These are phyloP conservation scores for Ophion obscuratus DNA, from an alignment of 2,888 invertebrate species.

Conservation along the genomic window DNA sequence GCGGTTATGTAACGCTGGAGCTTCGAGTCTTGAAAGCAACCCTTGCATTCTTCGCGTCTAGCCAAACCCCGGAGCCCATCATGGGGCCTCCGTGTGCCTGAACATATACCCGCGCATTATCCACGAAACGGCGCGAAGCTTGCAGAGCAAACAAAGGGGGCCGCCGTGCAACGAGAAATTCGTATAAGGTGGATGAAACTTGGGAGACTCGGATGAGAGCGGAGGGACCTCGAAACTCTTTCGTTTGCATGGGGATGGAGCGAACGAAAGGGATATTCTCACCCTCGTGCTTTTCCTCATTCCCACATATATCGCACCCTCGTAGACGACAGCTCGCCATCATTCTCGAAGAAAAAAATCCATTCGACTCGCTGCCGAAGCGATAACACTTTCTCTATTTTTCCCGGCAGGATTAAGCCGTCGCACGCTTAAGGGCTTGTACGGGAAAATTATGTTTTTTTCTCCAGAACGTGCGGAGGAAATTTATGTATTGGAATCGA, in stretches of 20 bases:
- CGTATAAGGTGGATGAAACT: constrained; percentile 49
- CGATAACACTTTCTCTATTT: constrained; percentile 46
- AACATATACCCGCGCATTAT: constrained; percentile 65
- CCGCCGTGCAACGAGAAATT: constrained; percentile 42
- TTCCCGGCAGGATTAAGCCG: constrained; percentile 2
- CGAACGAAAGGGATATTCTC: constrained; percentile 25
- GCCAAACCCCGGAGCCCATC: constrained; percentile 29
- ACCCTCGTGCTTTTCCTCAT: constrained; percentile 42
- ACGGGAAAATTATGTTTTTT: constrained; percentile 2
- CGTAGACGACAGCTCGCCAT: constrained; percentile 39
- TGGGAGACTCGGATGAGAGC: constrained; percentile 48
- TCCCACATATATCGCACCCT: constrained; percentile 10
- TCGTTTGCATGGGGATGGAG: constrained; percentile 39
- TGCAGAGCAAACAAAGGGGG: constrained; percentile 69
- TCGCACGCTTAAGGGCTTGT: constrained; percentile 27
- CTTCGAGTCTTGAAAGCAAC: constrained; percentile 35
- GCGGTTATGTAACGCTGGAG: constrained; percentile 24
- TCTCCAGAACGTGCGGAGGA: background rate
- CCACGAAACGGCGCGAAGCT: constrained; percentile 60
- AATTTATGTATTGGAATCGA: constrained; percentile 28
- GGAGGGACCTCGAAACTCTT: constrained; percentile 46
- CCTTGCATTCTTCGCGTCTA: constrained; percentile 56
- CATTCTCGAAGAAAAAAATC: constrained; percentile 42
- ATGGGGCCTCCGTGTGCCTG: background rate
- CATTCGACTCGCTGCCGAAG: constrained; percentile 46